phyloP scores from a whole-genome alignment of 2,113 vertebrate genomes.

The Archocentrus centrarchus region DNA sequence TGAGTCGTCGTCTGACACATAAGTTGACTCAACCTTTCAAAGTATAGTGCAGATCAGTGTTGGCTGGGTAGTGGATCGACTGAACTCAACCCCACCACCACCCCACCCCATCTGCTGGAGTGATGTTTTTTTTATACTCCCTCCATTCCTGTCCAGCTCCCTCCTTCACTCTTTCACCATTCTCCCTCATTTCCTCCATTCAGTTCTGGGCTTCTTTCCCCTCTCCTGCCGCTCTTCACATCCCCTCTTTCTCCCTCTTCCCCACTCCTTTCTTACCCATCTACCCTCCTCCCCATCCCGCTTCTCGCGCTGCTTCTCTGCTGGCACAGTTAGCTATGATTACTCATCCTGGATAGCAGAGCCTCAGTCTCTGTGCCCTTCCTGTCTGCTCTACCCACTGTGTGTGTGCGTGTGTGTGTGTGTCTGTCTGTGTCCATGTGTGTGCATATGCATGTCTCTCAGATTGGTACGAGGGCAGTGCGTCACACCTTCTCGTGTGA shows the following conservation, averaged over 20 bases:
- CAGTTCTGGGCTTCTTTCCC: neutral
- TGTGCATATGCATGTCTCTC: constrained; percentile 60
- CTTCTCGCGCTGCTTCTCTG: constrained; percentile 33
- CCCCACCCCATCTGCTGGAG: neutral
- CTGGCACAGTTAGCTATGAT: constrained; percentile 67
- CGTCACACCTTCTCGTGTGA: constrained; percentile 71
- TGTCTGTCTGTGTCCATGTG: constrained; percentile 23
- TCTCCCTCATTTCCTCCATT: constrained; percentile 4
- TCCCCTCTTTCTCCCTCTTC: constrained; percentile 29
- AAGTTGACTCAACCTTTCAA: constrained; percentile 48
- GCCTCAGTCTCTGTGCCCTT: constrained; percentile 63
- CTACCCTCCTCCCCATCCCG: constrained; percentile 1
- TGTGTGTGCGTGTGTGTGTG: constrained; percentile 31
- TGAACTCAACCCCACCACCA: neutral
- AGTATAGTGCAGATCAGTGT: constrained; percentile 8
- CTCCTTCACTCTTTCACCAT: neutral
- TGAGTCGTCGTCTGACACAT: neutral
- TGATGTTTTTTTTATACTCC: neutral
- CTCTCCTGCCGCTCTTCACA: constrained; percentile 24
- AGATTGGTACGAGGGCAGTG: constrained; percentile 65
- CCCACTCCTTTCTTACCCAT: constrained; percentile 17
- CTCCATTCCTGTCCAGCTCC: neutral
- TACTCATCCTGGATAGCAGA: constrained; percentile 69
- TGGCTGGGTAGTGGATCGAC: constrained; percentile 2
- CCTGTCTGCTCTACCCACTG: constrained; percentile 58